Evolutionary conservation across 1,140 invertebrate species (phyloP), one percentile per base, ranked within the genome.

Genomic region (Rhopalosiphum padi): DNA sequence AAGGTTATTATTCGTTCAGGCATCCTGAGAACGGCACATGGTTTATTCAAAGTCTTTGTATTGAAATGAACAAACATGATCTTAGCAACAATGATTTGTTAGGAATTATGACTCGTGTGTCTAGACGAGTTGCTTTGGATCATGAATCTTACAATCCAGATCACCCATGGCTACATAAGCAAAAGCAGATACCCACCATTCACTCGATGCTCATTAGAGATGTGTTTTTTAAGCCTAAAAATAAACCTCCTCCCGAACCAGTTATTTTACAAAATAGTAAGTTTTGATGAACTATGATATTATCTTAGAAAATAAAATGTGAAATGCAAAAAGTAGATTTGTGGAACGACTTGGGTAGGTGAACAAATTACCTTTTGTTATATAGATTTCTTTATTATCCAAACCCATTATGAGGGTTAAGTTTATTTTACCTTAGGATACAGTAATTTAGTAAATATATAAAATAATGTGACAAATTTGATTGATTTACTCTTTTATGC

Each of bases 1-100:
- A 93, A 97, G 97, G 97, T 94, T 97, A 96, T 94, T 97, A 96
- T 94, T 97, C 97, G 0, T 97, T 97, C 96, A 95, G 97, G 51
- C 97, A 97, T 95, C 96, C 96, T 8, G 95, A 95, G 11, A 95
- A 96, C 48, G 97, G 97, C 0, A 97, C 97, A 0, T 97, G 97
- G 97, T 98, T 97, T 94, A 96, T 97, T 30, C 97, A 97, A 94
- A 96, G 96, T 51, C 94, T 98, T 18, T 96, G 96, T 93, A 94
- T 96, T 15, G 95, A 97, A 3, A 94, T 97, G 3, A 95, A 95
- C 22, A 95, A 96, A 55, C 94, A 96, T 94, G 95, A 95, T 51
- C 91, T 41, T 53, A 93, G 95, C 21, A 95, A 95, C 1, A 95
- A 95, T 51, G 97, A 97, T 94, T 94, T 97, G 1, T 94, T 97